Percentiles rank a stretch among this genome's conserved stretches.
These are phyloP conservation scores for Microplitis mediator DNA, from an alignment of 1,140 invertebrate species.

Conservation along the genomic window DNA sequence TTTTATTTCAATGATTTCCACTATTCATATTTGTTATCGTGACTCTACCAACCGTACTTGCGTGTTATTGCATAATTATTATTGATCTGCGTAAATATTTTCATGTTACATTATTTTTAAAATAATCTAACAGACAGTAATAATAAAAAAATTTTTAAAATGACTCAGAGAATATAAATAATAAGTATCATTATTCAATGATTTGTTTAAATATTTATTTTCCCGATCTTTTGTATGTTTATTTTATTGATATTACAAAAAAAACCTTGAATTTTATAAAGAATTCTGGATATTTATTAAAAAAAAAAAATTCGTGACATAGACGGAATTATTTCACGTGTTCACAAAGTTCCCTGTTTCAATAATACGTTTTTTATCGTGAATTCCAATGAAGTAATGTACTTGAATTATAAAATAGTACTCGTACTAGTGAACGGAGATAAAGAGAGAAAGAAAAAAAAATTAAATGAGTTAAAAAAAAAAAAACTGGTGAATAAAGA, in stretches of 20 bases:
- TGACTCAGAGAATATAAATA: too few species aligned
- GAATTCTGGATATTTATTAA: background rate
- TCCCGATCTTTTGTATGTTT: too few species aligned
- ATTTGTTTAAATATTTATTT: too few species aligned
- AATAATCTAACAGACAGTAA: background rate
- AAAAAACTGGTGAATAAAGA: too few species aligned
- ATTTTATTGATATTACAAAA: background rate
- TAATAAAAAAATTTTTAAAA: too few species aligned
- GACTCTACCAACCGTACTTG: background rate
- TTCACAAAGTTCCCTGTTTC: background rate
- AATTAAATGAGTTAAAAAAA: too few species aligned
- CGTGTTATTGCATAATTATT: conserved; percentile 20
- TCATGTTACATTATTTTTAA: background rate
- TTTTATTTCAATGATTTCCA: conserved; percentile 11
- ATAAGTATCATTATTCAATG: too few species aligned
- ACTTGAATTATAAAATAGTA: too few species aligned
- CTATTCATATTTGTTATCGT: background rate
- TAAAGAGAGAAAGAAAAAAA: too few species aligned
- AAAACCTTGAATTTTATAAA: too few species aligned
- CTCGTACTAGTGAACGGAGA: too few species aligned
- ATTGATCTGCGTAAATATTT: conserved; percentile 9
- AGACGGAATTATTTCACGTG: background rate
- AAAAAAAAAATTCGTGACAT: background rate
- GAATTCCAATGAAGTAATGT: background rate
- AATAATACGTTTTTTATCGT: background rate